Percentiles rank a stretch among this genome's conserved stretches.
phyloP scores from a whole-genome alignment of 2,888 invertebrate genomes.

The Acanthopleura granulata region DNA sequence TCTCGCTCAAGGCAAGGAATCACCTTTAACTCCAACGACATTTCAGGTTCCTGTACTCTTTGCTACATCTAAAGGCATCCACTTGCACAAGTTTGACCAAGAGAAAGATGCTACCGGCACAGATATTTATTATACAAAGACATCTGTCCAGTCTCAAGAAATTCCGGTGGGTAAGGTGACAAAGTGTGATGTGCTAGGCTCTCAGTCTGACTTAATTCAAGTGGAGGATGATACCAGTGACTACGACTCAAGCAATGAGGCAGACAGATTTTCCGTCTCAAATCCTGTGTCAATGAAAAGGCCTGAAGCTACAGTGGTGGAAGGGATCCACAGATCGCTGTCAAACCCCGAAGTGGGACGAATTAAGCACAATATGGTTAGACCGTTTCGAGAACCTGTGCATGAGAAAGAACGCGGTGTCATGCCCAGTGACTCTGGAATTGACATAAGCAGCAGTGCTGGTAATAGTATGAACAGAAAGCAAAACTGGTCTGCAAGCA shows the following conservation, averaged over 20 bases:
- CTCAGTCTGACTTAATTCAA: constrained; percentile 44
- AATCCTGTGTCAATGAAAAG: constrained; percentile 50
- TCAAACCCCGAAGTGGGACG: neutral
- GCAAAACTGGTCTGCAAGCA: neutral
- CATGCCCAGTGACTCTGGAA: neutral
- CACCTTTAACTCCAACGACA: neutral
- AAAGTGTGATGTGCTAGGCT: constrained; percentile 59
- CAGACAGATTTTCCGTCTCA: constrained; percentile 56
- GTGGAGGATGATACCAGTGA: constrained; percentile 60
- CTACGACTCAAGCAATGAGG: constrained; percentile 58
- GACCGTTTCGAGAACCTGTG: neutral
- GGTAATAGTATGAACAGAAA: neutral
- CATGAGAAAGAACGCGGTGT: neutral
- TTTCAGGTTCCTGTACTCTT: constrained; percentile 63
- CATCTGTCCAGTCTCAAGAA: neutral
- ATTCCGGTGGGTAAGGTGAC: neutral
- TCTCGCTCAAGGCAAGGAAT: neutral
- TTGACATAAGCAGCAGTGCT: neutral
- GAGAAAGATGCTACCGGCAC: constrained; percentile 33
- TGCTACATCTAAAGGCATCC: constrained; percentile 62
- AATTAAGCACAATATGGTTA: neutral
- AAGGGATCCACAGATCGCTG: neutral
- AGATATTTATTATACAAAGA: constrained; percentile 27
- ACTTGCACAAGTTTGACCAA: constrained; percentile 42
- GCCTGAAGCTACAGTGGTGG: neutral